Percentiles rank a stretch among this genome's conserved stretches.
Conservation (phyloP, 2,888 invertebrate genomes). For the Acrobasis consociella region DNA sequence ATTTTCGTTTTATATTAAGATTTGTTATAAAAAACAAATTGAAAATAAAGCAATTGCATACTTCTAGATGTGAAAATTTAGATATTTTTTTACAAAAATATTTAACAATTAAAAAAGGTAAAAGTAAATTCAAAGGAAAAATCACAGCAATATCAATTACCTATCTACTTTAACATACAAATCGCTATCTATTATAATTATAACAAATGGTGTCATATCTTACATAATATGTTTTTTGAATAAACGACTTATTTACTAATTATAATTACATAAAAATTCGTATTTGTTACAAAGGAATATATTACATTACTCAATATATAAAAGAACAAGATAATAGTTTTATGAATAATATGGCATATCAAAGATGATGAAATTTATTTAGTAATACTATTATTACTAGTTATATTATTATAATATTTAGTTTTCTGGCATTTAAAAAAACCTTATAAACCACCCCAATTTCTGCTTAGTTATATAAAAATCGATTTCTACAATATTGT, state of each 20-base stretch:
- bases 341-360: neutral
- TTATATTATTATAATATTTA: too few species aligned
- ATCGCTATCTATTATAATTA: conserved; percentile 40
- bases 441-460: too few species aligned
- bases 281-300: conserved; percentile 46
- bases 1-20: neutral
- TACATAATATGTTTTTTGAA: conserved; percentile 40
- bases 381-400: too few species aligned
- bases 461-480: too few species aligned
- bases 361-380: neutral
- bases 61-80: too few species aligned
- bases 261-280: conserved; percentile 51
- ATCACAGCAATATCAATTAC: conserved; percentile 67
- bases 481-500: too few species aligned
- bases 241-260: conserved; percentile 33
- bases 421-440: too few species aligned
- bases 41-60: neutral
- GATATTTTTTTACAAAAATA: too few species aligned
- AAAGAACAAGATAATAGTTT: neutral
- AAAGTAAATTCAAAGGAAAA: conserved; percentile 36
- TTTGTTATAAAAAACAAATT: too few species aligned
- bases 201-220: conserved; percentile 54
- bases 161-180: conserved; percentile 52
- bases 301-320: conserved; percentile 1
- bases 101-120: too few species aligned